Evolutionary conservation across 2,113 vertebrate species (phyloP), one percentile per base, ranked within the genome.

Genomic region (Sphyrna mokarran): DNA sequence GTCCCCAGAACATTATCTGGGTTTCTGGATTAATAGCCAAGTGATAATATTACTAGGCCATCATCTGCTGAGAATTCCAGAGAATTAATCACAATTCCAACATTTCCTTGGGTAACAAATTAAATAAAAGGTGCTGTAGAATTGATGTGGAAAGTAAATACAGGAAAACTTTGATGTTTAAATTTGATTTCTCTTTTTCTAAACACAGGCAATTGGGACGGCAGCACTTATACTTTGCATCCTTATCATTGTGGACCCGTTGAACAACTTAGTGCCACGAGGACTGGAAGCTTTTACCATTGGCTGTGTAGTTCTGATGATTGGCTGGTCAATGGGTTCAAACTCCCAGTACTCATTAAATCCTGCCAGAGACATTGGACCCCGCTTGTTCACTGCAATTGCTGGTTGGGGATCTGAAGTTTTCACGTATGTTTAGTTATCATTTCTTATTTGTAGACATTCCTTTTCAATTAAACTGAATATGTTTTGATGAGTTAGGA

Each of bases 281-380:
- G 99, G 99, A 0, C 97, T 99, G 96, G 99, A 99, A 95, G 99
- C 99, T 90, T 99, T 99, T 97, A 99, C 99, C 0, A 98, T 99
- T 96, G 99, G 99, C 93, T 98, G 99, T 16, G 98, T 99, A 95
- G 98, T 99, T 96, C 97, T 99, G 0, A 98, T 99, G 96, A 99
- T 99, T 85, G 99, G 99, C 93, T 97, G 98, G 8, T 99, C 99
- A 22, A 99, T 99, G 99, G 99, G 99, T 96, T 99, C 99, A 97
- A 99, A 99, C 97, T 99, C 99, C 1, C 99, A 99, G 90, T 99
- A 99, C 0, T 99, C 99, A 0, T 98, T 99, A 95, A 99, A 99
- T 96, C 99, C 99, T 16, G 99, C 99, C 96, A 98, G 99, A 96
- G 99, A 99, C 96, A 97, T 99, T 0, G 99, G 99, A 2, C 99